Conservation (phyloP, 2,797 vertebrate species). For the Caiman crocodilus region DNA sequence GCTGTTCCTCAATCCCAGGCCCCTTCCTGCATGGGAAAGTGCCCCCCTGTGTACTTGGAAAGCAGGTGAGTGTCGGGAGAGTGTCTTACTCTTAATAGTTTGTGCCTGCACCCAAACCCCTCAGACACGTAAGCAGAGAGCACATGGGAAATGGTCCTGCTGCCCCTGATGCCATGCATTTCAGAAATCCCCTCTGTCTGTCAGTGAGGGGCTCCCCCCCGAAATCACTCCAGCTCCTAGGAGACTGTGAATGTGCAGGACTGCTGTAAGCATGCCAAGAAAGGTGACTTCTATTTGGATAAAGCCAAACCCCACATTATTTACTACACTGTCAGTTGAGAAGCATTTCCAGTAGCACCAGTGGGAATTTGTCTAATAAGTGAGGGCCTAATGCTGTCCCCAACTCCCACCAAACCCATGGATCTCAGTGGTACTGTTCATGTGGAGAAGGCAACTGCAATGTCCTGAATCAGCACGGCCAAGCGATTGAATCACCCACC, state of each 20-base stretch:
- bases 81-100: neutral
- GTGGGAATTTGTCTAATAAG: neutral
- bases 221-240: neutral
- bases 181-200: neutral
- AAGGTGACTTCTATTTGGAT: neutral
- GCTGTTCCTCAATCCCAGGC: neutral
- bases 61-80: too few species aligned
- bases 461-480: conserved; percentile 21
- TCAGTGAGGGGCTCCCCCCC: neutral
- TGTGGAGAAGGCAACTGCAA: neutral
- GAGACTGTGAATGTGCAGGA: neutral
- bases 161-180: fast-evolving
- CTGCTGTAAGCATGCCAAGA: neutral
- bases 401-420: neutral
- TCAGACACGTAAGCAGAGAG: neutral
- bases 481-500: conserved; percentile 12
- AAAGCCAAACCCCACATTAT: neutral
- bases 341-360: neutral
- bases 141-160: neutral
- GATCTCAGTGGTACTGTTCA: too few species aligned
- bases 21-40: neutral
- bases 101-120: neutral
- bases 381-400: neutral
- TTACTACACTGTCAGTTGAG: neutral
- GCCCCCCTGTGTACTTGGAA: neutral